Evolutionary conservation across 2,888 invertebrate genomes (phyloP).

Genomic region (Pemphredon lugubris): DNA sequence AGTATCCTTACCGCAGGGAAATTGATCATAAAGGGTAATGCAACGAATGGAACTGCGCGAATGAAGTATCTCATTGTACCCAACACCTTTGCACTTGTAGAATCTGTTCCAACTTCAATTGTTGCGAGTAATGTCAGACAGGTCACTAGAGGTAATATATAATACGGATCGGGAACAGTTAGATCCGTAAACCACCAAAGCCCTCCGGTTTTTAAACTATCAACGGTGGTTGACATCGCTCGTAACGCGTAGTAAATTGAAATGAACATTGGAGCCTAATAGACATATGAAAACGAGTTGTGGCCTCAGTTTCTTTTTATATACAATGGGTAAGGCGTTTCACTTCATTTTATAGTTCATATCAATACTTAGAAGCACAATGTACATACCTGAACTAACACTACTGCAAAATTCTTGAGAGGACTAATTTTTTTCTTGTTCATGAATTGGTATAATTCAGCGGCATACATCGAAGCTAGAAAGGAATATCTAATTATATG

Average conservation of each 20-base stretch:
- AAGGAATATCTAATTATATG: neutral
- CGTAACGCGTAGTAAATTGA: conserved; percentile 95
- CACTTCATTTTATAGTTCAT: too few species aligned
- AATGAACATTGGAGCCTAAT: conserved; percentile 91
- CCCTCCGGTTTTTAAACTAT: conserved; percentile 94
- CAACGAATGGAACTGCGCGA: conserved; percentile 88
- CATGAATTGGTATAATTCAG: conserved; percentile 92
- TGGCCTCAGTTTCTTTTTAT: neutral
- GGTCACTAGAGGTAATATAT: conserved; percentile 92
- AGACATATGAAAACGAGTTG: conserved; percentile 7
- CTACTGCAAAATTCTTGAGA: conserved; percentile 89
- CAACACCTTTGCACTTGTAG: conserved; percentile 82
- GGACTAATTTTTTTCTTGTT: conserved; percentile 91
- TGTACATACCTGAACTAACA: conserved; percentile 86
- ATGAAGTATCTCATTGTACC: conserved; percentile 89
- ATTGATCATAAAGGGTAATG: conserved; percentile 92
- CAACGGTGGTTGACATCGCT: conserved; percentile 94
- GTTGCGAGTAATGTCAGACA: conserved; percentile 91
- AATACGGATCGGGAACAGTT: conserved; percentile 94
- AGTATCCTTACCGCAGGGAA: conserved; percentile 88
- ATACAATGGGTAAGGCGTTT: too few species aligned
- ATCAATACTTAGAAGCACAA: conserved; percentile 91
- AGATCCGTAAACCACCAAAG: conserved; percentile 96
- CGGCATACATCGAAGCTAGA: conserved; percentile 86
- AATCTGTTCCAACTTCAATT: conserved; percentile 92